These are phyloP conservation scores for Argyra leucocephala DNA, from an alignment of 2,888 invertebrate genomes.

Conservation along the genomic window DNA sequence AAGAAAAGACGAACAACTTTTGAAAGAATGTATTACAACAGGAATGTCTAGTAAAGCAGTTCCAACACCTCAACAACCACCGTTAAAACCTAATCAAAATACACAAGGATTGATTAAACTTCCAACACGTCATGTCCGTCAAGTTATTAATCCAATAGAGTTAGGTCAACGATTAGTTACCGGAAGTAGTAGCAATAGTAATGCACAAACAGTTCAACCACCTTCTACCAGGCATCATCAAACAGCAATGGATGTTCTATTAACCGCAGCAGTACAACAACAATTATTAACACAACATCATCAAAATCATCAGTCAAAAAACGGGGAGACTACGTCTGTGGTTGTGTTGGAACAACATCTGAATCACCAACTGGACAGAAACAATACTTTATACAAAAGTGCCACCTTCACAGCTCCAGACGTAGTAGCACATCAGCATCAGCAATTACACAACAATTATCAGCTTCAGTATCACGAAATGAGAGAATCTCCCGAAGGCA, in stretches of 20 bases:
- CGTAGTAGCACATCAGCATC: slow-evolving; percentile 36
- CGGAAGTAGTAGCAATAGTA: slow-evolving; percentile 19
- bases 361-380: slow-evolving; percentile 34
- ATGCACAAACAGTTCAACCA: slow-evolving; percentile 20
- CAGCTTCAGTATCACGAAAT: slow-evolving; percentile 17
- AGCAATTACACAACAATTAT: slow-evolving; percentile 7
- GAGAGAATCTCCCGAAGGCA: slow-evolving; percentile 16
- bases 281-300: slow-evolving; percentile 18
- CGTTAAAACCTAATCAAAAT: background rate
- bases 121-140: slow-evolving; percentile 18
- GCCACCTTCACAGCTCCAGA: slow-evolving; percentile 45
- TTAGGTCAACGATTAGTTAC: slow-evolving; percentile 19
- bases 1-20: slow-evolving; percentile 41
- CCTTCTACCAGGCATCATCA: slow-evolving; percentile 19
- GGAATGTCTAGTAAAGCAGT: slow-evolving; percentile 37
- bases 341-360: slow-evolving; percentile 46
- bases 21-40: slow-evolving; percentile 43
- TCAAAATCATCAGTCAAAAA: slow-evolving; percentile 49
- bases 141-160: slow-evolving; percentile 20
- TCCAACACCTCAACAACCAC: slow-evolving; percentile 19
- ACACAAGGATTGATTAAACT: slow-evolving; percentile 16
- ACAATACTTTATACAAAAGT: slow-evolving; percentile 39
- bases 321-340: slow-evolving; percentile 66
- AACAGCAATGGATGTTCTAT: slow-evolving; percentile 15
- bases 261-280: slow-evolving; percentile 16